Base-by-base conservation (phyloP, 1,140 invertebrate species). In the Heliconius melpomene region DNA sequence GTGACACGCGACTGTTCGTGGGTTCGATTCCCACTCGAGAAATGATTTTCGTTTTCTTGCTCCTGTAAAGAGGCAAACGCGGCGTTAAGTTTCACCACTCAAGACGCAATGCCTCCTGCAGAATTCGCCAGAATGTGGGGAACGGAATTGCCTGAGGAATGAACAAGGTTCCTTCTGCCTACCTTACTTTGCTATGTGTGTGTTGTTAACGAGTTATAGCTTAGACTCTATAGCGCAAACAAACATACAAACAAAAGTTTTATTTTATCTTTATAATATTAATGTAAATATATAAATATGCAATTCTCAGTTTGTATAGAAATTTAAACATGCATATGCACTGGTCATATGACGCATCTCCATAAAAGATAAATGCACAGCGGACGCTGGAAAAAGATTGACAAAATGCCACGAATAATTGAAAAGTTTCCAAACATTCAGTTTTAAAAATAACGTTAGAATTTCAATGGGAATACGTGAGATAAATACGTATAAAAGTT, bases 351-450 rank as follows among this genome's bases (percentile, higher is more conserved):
- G 13, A 66, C n/a, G 54, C 60, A 66, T 66, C 60, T 66, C 60
- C 60, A 66, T 66, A 66, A 66, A 66, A 66, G 9, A 66, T 66
- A 66, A 66, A 66, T 66, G 26, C 60, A 66, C 11, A 66, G 60
- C 60, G 60, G 26, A 29, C n/a, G 11, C 9, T 26, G 60, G 26
- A 66, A 66, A 66, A 66, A 66, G 60, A 66, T 66, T 66, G 60
- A 66, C 60, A 66, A 66, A 66, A 66, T 66, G 60, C 60, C 60
- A 66, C 60, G 60, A 66, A 66, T 66, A 66, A 66, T 66, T 66
- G 60, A 66, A 66, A 26, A 66, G 60, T 66, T 66, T 66, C 9
- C 60, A 66, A 66, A 66, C 60, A 66, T 66, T 66, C 60, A 11
- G 60, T 66, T 66, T 66, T 66, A 66, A 66, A 57, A 66, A 66